phyloP scores from a whole-genome alignment of 2,113 vertebrate genomes.

The Embiotoca jacksoni region DNA sequence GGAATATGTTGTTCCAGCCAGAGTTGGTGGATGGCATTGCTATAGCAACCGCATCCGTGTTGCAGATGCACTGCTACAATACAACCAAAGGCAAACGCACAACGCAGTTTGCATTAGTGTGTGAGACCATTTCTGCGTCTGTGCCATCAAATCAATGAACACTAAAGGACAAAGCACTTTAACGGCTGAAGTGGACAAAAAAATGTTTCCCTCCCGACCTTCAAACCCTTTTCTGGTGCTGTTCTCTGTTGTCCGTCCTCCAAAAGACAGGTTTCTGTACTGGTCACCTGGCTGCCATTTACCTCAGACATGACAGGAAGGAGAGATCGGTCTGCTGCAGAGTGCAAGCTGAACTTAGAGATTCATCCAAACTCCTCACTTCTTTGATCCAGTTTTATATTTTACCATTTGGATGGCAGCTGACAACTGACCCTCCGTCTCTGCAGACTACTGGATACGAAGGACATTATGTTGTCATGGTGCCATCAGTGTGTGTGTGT shows the following conservation, averaged over 20 bases:
- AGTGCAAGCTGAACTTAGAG: neutral
- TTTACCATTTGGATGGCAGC: conserved; percentile 50
- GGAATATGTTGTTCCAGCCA: conserved; percentile 47
- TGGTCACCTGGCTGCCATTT: neutral
- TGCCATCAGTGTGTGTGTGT: conserved; percentile 6
- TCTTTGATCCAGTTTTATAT: conserved; percentile 25
- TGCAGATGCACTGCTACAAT: conserved; percentile 66
- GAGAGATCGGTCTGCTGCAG: neutral
- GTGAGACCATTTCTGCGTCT: conserved; percentile 4
- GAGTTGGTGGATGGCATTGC: conserved; percentile 69
- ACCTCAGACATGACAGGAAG: neutral
- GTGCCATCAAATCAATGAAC: neutral
- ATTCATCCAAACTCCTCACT: conserved; percentile 14
- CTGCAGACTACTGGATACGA: conserved; percentile 31
- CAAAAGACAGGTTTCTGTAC: neutral
- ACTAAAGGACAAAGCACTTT: neutral
- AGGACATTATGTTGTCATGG: conserved; percentile 43
- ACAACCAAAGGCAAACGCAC: conserved; percentile 49
- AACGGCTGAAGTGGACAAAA: neutral
- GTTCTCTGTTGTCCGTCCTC: neutral
- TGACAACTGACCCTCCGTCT: conserved; percentile 58
- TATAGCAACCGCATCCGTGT: conserved; percentile 76
- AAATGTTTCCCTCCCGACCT: neutral
- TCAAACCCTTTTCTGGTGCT: neutral
- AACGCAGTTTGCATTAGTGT: conserved; percentile 19